Percentiles rank a stretch among this genome's conserved stretches.
These are phyloP conservation scores for Rhinogobius similis DNA, from an alignment of 2,113 vertebrate species.

Conservation along the genomic window DNA sequence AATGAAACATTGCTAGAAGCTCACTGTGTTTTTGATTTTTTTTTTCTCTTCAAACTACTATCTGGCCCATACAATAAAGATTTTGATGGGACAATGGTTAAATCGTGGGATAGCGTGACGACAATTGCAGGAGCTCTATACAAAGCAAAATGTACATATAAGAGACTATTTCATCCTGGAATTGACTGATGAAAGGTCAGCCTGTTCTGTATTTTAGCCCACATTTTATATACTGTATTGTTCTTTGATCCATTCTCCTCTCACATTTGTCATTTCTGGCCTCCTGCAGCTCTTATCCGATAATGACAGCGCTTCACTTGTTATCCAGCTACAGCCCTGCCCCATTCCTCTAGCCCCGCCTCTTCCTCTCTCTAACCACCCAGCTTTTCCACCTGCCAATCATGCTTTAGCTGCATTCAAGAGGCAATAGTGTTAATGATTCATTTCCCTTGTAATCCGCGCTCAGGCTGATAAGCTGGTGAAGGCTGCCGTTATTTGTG, in stretches of 20 bases:
- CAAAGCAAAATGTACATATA: too few relatives aligned
- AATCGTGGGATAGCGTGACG: too few relatives aligned
- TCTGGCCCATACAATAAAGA: too few relatives aligned
- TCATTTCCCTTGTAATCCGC: constrained; percentile 76
- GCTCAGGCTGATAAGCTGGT: constrained; percentile 74
- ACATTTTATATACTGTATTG: constrained; percentile 33
- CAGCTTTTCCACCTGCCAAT: constrained; percentile 68
- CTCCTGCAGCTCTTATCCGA: constrained; percentile 57
- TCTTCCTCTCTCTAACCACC: constrained; percentile 32
- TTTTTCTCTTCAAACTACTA: too few relatives aligned
- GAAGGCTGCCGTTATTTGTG: constrained; percentile 67
- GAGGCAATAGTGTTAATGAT: constrained; percentile 78
- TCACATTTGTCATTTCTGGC: constrained; percentile 55
- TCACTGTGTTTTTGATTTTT: too few relatives aligned
- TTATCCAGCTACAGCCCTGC: constrained; percentile 59
- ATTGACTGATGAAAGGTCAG: not conserved
- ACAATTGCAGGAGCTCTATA: too few relatives aligned
- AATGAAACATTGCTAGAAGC: too few relatives aligned
- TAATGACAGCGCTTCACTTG: constrained; percentile 62
- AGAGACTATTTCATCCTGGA: too few relatives aligned
- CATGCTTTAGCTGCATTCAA: constrained; percentile 73
- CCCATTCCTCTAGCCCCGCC: constrained; percentile 32
- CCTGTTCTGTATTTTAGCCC: not conserved
- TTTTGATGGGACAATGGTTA: too few relatives aligned
- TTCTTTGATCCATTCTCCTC: constrained; percentile 19